A percentile compares a stretch with the other conserved stretches of the same genome.
phyloP scores from a whole-genome alignment of 1,140 invertebrate species.

The Bombus breviceps region DNA sequence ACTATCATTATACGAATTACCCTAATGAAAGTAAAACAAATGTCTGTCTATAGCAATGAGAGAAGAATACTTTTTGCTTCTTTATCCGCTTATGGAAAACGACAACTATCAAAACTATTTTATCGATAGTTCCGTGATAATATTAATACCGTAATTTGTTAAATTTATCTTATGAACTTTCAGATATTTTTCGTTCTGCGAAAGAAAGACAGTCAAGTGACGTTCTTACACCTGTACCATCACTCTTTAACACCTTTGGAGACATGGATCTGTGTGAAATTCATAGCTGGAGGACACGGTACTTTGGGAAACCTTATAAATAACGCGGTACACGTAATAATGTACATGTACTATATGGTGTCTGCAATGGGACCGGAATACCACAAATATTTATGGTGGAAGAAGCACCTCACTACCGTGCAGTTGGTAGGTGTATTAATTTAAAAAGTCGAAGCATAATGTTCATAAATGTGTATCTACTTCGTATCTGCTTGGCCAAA shows the following conservation, averaged over 20 bases:
- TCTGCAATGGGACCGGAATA: slow-evolving; percentile 95
- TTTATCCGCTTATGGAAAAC: neutral
- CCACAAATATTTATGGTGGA: slow-evolving; percentile 97
- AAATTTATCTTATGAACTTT: slow-evolving; percentile 59
- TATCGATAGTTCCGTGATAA: neutral
- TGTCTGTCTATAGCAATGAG: neutral
- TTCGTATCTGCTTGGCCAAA: too few species aligned
- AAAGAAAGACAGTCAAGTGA: slow-evolving; percentile 96
- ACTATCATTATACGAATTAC: neutral
- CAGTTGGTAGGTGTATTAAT: slow-evolving; percentile 89
- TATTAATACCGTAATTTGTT: neutral
- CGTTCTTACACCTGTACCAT: slow-evolving; percentile 96
- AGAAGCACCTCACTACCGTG: slow-evolving; percentile 94
- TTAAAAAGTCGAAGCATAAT: neutral
- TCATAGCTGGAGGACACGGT: slow-evolving; percentile 95
- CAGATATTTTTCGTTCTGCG: slow-evolving; percentile 94
- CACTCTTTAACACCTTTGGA: slow-evolving; percentile 97
- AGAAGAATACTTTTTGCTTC: neutral
- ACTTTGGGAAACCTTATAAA: slow-evolving; percentile 96
- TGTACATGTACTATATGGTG: slow-evolving; percentile 97
- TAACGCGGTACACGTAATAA: slow-evolving; percentile 96
- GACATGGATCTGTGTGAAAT: slow-evolving; percentile 98
- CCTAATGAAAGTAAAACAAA: neutral
- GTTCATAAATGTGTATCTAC: too few species aligned
- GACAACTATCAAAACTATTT: neutral